phyloP scores from a whole-genome alignment of 2,888 invertebrate genomes.

The Volucella inflata region DNA sequence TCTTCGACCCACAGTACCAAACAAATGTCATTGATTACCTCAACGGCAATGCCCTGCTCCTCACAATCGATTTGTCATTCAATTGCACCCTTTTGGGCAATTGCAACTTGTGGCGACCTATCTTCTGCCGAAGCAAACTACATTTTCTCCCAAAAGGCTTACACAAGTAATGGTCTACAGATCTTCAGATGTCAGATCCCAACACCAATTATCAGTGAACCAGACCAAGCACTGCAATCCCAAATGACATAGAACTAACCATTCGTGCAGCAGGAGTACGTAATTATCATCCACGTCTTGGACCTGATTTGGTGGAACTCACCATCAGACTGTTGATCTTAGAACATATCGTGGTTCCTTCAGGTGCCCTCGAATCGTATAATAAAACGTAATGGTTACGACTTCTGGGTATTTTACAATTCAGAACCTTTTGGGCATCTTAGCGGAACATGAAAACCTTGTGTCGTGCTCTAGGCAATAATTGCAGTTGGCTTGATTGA shows the following conservation, averaged over 20 bases:
- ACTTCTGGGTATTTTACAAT: slow-evolving; percentile 36
- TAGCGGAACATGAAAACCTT: background rate
- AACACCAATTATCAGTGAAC: slow-evolving; percentile 17
- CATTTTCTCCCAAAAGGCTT: background rate
- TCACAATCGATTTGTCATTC: background rate
- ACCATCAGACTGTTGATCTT: slow-evolving; percentile 27
- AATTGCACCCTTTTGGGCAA: background rate
- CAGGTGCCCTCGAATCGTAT: background rate
- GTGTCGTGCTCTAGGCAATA: background rate
- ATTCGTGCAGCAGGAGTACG: background rate
- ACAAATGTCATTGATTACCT: background rate
- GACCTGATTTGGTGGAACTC: slow-evolving; percentile 1
- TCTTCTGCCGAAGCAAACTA: background rate
- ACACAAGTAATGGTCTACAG: background rate
- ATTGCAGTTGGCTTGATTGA: slow-evolving; percentile 2
- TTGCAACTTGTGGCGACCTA: background rate
- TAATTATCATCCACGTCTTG: slow-evolving; percentile 28
- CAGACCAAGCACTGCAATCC: slow-evolving; percentile 14
- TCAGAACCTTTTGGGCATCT: slow-evolving; percentile 8
- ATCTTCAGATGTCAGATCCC: background rate
- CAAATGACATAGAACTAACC: slow-evolving; percentile 46
- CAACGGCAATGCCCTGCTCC: background rate
- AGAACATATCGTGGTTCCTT: slow-evolving; percentile 2
- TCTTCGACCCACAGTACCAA: background rate
- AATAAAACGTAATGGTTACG: slow-evolving; percentile 26